Conservation (phyloP, 2,797 vertebrate species). For the Sebastes diploproa region DNA sequence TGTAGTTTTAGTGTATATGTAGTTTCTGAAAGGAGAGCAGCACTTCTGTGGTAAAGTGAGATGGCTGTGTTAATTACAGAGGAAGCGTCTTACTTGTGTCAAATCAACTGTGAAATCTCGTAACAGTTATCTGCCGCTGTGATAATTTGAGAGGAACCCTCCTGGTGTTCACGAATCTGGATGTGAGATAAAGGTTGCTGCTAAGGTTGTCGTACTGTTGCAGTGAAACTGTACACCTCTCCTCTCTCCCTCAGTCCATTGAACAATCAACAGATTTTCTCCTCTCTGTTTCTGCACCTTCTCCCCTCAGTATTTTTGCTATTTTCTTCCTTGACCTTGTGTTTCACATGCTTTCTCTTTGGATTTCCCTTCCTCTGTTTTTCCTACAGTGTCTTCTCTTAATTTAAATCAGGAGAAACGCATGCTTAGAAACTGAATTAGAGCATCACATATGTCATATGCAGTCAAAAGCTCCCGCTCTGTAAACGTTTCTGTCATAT, state of each 20-base stretch:
- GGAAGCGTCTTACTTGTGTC: not conserved
- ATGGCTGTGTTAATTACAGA: constrained; percentile 20
- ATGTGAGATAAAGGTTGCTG: constrained; percentile 4
- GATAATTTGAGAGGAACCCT: not conserved
- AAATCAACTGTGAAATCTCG: constrained; percentile 11
- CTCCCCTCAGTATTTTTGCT: not conserved
- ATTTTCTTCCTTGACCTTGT: not conserved
- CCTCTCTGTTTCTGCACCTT: not conserved
- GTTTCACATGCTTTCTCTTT: not conserved
- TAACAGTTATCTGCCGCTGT: not conserved
- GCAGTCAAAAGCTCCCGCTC: not conserved
- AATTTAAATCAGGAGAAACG: not conserved
- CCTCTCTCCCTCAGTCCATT: not conserved
- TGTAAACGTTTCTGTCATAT: not conserved
- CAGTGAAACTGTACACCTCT: not conserved
- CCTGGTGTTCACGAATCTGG: constrained; percentile 13
- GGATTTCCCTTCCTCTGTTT: not conserved
- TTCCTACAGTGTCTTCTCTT: not conserved
- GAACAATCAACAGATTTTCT: not conserved
- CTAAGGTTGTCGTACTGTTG: not conserved
- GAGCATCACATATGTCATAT: not conserved
- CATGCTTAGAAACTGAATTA: not conserved
- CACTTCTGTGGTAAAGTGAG: not conserved
- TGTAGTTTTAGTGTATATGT: not conserved
- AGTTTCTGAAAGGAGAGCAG: not conserved